Percentiles rank a stretch among this genome's conserved stretches.
phyloP scores from a whole-genome alignment of 2,797 vertebrate genomes.

The Mallotus villosus region DNA sequence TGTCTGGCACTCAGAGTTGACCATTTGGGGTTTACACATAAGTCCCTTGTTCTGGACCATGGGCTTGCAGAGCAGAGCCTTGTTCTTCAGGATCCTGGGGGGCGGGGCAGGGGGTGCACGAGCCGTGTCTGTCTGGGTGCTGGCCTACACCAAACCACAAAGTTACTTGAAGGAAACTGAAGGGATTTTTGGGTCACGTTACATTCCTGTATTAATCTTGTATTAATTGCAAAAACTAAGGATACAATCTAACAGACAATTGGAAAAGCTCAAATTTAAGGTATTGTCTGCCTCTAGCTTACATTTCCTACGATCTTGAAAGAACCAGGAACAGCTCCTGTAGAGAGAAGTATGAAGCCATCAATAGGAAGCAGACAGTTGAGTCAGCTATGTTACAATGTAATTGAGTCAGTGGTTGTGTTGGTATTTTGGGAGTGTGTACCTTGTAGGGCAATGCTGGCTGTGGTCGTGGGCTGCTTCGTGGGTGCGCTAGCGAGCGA shows the following conservation, averaged over 20 bases:
- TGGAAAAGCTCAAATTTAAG: slow-evolving; percentile 3
- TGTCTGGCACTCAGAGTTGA: slow-evolving; percentile 86
- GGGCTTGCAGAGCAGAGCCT: slow-evolving; percentile 91
- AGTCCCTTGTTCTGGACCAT: slow-evolving; percentile 94
- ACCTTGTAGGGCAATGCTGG: slow-evolving; percentile 83
- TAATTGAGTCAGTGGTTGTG: background rate
- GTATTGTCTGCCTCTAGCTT: slow-evolving; percentile 58
- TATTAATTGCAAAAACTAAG: no score
- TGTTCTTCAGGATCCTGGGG: slow-evolving; percentile 91
- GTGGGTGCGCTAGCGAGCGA: slow-evolving; percentile 85
- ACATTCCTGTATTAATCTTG: no score
- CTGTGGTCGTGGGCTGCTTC: slow-evolving; percentile 75
- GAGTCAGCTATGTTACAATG: background rate
- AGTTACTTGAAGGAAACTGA: no score
- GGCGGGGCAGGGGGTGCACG: slow-evolving; percentile 75
- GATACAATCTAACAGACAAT: no score
- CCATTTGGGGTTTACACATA: slow-evolving; percentile 88
- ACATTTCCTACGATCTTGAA: slow-evolving; percentile 85
- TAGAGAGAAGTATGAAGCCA: slow-evolving; percentile 14
- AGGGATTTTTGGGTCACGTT: no score
- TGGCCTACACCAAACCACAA: slow-evolving; percentile 67
- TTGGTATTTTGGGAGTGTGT: slow-evolving; percentile 25
- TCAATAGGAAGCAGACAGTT: background rate
- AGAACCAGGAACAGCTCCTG: slow-evolving; percentile 79
- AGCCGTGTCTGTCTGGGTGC: slow-evolving; percentile 83